Conservation (phyloP, 37 sponge, comb jelly and placozoan genomes). For the Theonella swinhoei region DNA sequence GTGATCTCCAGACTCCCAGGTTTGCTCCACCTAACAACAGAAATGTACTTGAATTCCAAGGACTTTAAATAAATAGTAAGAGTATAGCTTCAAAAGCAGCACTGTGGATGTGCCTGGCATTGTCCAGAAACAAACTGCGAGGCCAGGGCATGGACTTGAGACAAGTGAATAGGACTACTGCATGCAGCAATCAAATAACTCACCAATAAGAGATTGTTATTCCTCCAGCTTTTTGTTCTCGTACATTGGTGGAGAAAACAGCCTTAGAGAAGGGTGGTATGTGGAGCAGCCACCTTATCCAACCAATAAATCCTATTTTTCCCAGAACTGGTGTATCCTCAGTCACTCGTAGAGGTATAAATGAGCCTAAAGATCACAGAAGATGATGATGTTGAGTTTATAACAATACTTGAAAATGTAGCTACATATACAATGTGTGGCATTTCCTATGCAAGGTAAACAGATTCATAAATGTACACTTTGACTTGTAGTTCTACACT, state of each 20-base stretch:
- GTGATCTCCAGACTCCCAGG: neutral
- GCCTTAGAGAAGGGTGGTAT: constrained; percentile 15
- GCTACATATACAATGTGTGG: no score
- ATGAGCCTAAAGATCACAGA: constrained; percentile 9
- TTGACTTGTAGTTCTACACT: no score
- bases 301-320: constrained; percentile 15
- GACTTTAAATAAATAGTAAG: no score
- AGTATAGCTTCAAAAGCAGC: no score
- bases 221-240: constrained; percentile 46
- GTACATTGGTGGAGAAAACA: constrained; percentile 1
- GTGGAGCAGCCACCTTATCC: constrained; percentile 39
- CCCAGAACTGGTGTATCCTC: constrained; percentile 22
- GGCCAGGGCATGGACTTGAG: no score
- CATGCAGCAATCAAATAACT: neutral
- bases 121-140: no score
- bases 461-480: no score
- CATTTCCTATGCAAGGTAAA: no score
- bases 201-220: constrained; percentile 60
- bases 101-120: no score
- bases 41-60: no score
- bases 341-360: constrained; percentile 54
- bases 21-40: neutral
- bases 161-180: neutral
- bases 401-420: no score
- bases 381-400: no score